Evolutionary conservation across 2,888 invertebrate species (phyloP), one percentile per base, ranked within the genome.

Genomic region (Amphimallon solstitiale): DNA sequence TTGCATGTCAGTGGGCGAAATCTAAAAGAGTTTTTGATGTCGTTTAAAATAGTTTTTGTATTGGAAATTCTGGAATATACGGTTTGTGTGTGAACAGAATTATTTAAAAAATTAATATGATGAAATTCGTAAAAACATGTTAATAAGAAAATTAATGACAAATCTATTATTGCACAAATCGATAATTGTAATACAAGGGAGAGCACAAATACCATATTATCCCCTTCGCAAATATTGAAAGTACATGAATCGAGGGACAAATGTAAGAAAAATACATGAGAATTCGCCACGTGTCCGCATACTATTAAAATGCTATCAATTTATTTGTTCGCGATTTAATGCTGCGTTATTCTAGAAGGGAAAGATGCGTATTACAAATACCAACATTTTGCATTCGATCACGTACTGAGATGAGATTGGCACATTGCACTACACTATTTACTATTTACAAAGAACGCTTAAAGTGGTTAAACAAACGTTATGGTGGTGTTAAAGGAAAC

Each of bases 401-500:
- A 59, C 59, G 46, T 37, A 35, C 29, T 48, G 17, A 56, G 17
- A 37, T 14, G 10, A 14, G 67, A 40, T 61, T 70, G 73, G 71
- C 70, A 72, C 73, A 70, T 73, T 72, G 73, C 73, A 73, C 71
- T 70, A 69, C 63, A 62, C 54, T 51, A 60, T 59, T 61, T 68
- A 46, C 17, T 65, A n/a, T 15, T 10, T 21, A 45, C 7, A 23
- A 54, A 14, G 29, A 51, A n/a, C 29, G 19, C 51, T 10, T 37
- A 48, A 51, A 49, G 19, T 35, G 17, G 14, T 17, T 10, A 23
- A 52, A 54, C 14, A 49, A 54, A 65, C 49, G 68, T 69, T 73
- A 77, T 19, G 76, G 75, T 63, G 77, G 77, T 68, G 76, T 75
- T 54, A 77, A 70, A 60, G 75, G 76, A 65, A 77, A 71, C 71